Evolutionary conservation across 2,113 vertebrate species (phyloP), one percentile per base, ranked within the genome.

Genomic region (Telmatochromis sp.): DNA sequence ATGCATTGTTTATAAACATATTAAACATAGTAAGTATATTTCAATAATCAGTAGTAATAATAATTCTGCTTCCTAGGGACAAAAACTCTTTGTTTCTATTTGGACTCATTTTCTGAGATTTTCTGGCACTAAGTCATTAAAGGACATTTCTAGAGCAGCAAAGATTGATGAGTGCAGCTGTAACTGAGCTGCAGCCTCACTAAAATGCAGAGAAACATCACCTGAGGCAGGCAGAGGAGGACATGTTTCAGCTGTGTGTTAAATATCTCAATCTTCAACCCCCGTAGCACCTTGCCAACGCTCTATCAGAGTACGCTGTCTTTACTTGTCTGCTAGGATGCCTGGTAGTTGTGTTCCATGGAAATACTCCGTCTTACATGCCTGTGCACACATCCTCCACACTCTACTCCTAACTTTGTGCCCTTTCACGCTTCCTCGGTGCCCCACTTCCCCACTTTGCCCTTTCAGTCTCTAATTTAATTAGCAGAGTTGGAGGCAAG

Each of bases 391-490:
- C 45, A 82, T 75, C 80, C 75, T 85, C 63, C 79, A 80, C 87
- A 81, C 82, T 9, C 47, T 68, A 23, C 57, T 55, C 80, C 83
- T 63, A 85, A 86, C 68, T 85, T 17, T 7, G 35, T 89, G 87
- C 55, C 84, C 87, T 89, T 94, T 92, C 89, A 87, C 53, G 13
- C 86, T 89, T 75, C 55, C 79, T 17, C 5, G 9, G 55, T 86
- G 84, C 57, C 58, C 40, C 47, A 58, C 17, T 91, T 90, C 47
- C 58, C 63, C 65, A 55, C 63, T 68, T 80, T 80, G 57, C 54
- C 87, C 86, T 86, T 86, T 85, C 79, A 28, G 71, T 82, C 85
- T 84, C 68, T 95, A 92, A 95, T 92, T 95, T 60, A 95, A 94
- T 94, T 91, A 93, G 80, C 86, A 79, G 87, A 14, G 45, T 92